Percentiles rank a stretch among this genome's conserved stretches.
Evolutionary conservation across 2,888 invertebrate genomes (phyloP).

Genomic region (Zhuqinia jingwanae): DNA sequence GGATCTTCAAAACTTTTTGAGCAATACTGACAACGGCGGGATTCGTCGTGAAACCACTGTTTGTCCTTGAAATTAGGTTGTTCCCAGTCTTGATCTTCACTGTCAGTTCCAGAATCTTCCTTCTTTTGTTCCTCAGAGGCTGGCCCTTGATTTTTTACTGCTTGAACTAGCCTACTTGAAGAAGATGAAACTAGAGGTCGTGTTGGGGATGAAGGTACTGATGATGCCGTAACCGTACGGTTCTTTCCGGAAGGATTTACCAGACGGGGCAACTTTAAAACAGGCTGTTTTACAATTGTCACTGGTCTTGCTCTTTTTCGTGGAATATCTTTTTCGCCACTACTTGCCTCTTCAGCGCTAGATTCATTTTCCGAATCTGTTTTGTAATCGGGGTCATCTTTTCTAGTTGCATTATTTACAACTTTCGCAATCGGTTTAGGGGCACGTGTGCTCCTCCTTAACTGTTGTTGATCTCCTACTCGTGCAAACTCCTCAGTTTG

Average conservation of each 20-base stretch:
- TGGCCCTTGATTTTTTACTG: neutral
- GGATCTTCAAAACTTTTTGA: conserved; percentile 45
- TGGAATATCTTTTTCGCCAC: neutral
- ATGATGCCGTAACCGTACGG: too few species aligned
- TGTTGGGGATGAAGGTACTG: too few species aligned
- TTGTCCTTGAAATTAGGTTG: conserved; percentile 63
- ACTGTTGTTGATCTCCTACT: too few species aligned
- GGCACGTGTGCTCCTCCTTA: neutral
- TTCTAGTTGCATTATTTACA: neutral
- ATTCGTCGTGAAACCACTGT: conserved; percentile 65
- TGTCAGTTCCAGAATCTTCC: conserved; percentile 48
- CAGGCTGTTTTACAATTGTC: too few species aligned
- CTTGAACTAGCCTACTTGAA: too few species aligned
- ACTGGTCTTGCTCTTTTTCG: neutral
- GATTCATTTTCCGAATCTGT: neutral
- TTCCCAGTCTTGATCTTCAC: conserved; percentile 61
- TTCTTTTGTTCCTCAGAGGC: neutral
- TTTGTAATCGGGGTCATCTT: conserved; percentile 25
- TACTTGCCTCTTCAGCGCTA: neutral
- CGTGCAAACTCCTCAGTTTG: too few species aligned
- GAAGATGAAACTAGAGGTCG: neutral
- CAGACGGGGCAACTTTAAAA: too few species aligned
- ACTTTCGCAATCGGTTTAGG: neutral
- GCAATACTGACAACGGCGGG: conserved; percentile 66
- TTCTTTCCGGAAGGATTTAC: too few species aligned